Conservation (phyloP, 2,797 vertebrate species). For the Bradypodion pumilum region DNA sequence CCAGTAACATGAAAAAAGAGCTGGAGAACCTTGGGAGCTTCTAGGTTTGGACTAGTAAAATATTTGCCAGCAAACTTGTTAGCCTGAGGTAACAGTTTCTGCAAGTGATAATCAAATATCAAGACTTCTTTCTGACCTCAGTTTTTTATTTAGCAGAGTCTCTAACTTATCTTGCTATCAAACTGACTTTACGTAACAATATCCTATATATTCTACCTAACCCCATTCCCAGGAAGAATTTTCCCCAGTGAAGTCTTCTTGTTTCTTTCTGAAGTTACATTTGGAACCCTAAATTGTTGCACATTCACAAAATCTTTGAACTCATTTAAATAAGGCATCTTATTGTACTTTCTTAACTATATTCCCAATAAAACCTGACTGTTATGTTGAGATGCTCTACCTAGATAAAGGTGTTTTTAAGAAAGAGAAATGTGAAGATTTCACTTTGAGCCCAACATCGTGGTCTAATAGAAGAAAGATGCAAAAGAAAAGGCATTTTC, state of each 20-base stretch:
- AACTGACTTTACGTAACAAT: conserved; percentile 25
- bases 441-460: conserved; percentile 11
- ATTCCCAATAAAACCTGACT: conserved; percentile 25
- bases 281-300: neutral
- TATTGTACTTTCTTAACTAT: conserved; percentile 35
- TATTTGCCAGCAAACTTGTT: neutral
- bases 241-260: neutral
- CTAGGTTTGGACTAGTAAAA: neutral
- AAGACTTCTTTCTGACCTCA: conserved; percentile 30
- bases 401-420: conserved; percentile 51
- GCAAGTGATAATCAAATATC: neutral
- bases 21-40: neutral
- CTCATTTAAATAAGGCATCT: conserved; percentile 62
- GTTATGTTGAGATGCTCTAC: conserved; percentile 15
- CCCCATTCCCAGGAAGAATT: neutral
- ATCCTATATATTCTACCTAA: conserved; percentile 1
- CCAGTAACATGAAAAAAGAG: neutral
- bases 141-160: conserved; percentile 36
- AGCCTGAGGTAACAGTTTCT: neutral
- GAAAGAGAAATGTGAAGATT: conserved; percentile 38
- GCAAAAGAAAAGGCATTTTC: conserved; percentile 32
- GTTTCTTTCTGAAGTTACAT: neutral
- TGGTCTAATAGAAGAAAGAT: conserved; percentile 29
- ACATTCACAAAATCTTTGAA: conserved; percentile 31
- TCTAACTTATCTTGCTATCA: conserved; percentile 19